These are phyloP conservation scores for Sinella curviseta DNA, from an alignment of 1,140 invertebrate species.

Conservation along the genomic window DNA sequence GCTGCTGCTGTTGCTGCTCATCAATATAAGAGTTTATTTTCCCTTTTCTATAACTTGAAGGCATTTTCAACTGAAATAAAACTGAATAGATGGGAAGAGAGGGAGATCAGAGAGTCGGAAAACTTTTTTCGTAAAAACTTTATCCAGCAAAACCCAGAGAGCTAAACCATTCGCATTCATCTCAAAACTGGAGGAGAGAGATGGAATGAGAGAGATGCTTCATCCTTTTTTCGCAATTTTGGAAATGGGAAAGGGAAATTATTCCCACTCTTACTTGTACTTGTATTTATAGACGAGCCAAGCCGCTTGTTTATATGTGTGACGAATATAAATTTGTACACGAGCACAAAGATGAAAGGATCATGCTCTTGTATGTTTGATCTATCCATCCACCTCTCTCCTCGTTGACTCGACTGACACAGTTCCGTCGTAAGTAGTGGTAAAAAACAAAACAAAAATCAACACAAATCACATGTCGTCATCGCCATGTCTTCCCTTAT, in stretches of 20 bases:
- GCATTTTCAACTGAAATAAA: not conserved
- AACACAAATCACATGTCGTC: no score
- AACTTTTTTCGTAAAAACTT: not conserved
- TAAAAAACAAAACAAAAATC: not conserved
- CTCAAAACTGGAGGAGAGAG: no score
- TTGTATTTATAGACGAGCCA: no score
- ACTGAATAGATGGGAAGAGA: not conserved
- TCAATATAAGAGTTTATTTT: not conserved
- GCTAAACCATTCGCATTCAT: no score
- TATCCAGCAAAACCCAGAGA: not conserved
- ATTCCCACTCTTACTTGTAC: no score
- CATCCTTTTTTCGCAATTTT: not conserved
- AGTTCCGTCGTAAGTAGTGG: not conserved
- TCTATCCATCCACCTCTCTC: no score
- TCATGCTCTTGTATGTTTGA: not conserved
- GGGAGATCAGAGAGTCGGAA: not conserved
- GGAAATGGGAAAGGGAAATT: not conserved
- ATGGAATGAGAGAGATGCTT: not conserved
- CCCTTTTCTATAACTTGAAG: not conserved
- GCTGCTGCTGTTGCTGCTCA: not conserved
- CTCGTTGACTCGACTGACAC: constrained; percentile 1
- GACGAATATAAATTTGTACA: not conserved
- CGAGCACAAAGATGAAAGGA: not conserved
- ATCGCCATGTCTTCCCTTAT: no score
- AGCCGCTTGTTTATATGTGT: no score